Percentiles rank a stretch among this genome's conserved stretches.
Evolutionary conservation across 1,140 invertebrate species (phyloP).

Genomic region (Drosophila santomea): DNA sequence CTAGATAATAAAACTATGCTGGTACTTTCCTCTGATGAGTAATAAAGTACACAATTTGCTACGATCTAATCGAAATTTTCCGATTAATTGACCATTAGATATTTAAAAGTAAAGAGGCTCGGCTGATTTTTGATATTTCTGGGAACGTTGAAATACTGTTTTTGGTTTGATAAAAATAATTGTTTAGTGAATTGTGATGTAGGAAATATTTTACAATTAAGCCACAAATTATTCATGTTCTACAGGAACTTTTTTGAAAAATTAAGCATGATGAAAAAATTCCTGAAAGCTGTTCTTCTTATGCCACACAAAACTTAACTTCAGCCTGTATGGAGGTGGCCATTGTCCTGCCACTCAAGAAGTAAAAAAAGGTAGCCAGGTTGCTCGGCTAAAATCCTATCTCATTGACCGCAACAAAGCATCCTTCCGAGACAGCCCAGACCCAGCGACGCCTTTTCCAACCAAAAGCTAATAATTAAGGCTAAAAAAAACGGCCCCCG

Average conservation of each 20-base stretch:
- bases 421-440: conserved; percentile 25
- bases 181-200: no score
- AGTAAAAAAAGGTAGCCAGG: background rate
- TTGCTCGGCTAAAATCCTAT: conserved; percentile 1
- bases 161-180: background rate
- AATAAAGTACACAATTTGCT: conserved; percentile 21
- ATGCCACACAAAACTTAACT: conserved; percentile 7
- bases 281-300: background rate
- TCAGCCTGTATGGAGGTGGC: background rate
- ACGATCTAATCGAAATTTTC: conserved; percentile 11
- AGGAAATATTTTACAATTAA: no score
- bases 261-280: background rate
- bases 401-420: conserved; percentile 58
- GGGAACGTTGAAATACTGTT: background rate
- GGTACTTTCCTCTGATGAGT: conserved; percentile 16
- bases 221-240: no score
- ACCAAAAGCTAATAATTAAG: conserved; percentile 65
- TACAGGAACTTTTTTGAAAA: background rate
- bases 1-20: conserved; percentile 20
- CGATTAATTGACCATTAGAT: conserved; percentile 13
- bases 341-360: conserved; percentile 32
- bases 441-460: conserved; percentile 44
- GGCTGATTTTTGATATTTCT: background rate
- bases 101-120: background rate
- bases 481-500: conserved; percentile 35